A percentile compares a stretch with the other conserved stretches of the same genome.
phyloP scores from a whole-genome alignment of 2,888 invertebrate genomes.

The Chrysina gloriosa region DNA sequence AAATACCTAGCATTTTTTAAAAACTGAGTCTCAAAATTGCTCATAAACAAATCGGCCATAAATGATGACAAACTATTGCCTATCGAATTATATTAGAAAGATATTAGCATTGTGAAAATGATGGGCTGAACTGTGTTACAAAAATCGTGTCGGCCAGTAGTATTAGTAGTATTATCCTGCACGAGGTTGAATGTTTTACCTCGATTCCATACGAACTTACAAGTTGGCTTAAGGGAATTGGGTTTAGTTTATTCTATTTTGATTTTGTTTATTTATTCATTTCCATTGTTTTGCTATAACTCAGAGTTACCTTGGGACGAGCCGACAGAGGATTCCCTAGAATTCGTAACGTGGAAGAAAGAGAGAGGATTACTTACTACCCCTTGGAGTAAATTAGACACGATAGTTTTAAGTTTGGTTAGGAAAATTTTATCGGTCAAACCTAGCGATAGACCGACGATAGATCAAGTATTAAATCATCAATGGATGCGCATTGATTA shows the following conservation, averaged over 20 bases:
- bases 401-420: conserved; percentile 79
- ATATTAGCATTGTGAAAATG: no score
- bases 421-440: conserved; percentile 79
- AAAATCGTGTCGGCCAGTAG: no score
- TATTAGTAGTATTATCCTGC: no score
- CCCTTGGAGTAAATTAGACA: conserved; percentile 87
- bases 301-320: conserved; percentile 96
- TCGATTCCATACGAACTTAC: no score
- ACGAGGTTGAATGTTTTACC: no score
- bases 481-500: conserved; percentile 75
- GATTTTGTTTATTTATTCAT: conserved; percentile 6
- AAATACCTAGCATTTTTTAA: no score
- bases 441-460: conserved; percentile 74
- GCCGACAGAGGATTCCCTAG: conserved; percentile 75
- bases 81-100: no score
- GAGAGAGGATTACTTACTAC: conserved; percentile 73
- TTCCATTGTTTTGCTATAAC: background rate
- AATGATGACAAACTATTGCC: no score
- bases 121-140: no score
- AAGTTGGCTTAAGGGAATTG: no score
- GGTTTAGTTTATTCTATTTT: conserved; percentile 12
- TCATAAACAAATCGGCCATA: no score
- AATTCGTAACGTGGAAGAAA: conserved; percentile 81
- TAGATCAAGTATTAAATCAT: conserved; percentile 78
- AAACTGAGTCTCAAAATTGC: no score